These are phyloP conservation scores for Hypsopygia costalis DNA, from an alignment of 2,888 invertebrate genomes.

Conservation along the genomic window DNA sequence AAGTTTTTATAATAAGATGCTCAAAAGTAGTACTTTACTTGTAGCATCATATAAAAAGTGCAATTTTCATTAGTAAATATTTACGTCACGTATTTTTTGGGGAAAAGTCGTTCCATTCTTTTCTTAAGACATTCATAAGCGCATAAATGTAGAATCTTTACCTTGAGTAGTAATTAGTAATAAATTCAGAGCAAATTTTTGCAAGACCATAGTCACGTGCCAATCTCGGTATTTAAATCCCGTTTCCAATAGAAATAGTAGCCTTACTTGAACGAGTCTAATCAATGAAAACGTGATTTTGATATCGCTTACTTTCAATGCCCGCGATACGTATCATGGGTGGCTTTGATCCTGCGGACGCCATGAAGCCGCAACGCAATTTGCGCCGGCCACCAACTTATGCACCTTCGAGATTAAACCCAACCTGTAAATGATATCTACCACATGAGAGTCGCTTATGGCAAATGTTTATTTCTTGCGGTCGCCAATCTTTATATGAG, in stretches of 20 bases:
- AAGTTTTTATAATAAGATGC: no score
- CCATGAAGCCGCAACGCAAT: slow-evolving; percentile 69
- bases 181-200: no score
- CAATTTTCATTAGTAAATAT: no score
- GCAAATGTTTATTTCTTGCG: slow-evolving; percentile 59
- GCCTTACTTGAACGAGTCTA: slow-evolving; percentile 23
- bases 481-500: slow-evolving; percentile 44
- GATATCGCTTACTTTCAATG: slow-evolving; percentile 16
- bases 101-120: no score
- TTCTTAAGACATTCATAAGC: no score
- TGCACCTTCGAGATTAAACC: slow-evolving; percentile 57
- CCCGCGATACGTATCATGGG: slow-evolving; percentile 21
- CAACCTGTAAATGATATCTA: slow-evolving; percentile 75
- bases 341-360: slow-evolving; percentile 44
- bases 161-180: no score
- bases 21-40: no score
- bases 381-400: slow-evolving; percentile 55
- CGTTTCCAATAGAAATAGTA: slow-evolving; percentile 17
- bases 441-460: slow-evolving; percentile 64
- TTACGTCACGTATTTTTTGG: no score
- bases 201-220: background rate
- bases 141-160: no score
- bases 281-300: slow-evolving; percentile 39
- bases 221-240: no score
- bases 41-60: no score